Evolutionary conservation across 92 coral and sea anemone species (phyloP), one percentile per base, ranked within the genome.

Genomic region (Zoanthus solanderi): DNA sequence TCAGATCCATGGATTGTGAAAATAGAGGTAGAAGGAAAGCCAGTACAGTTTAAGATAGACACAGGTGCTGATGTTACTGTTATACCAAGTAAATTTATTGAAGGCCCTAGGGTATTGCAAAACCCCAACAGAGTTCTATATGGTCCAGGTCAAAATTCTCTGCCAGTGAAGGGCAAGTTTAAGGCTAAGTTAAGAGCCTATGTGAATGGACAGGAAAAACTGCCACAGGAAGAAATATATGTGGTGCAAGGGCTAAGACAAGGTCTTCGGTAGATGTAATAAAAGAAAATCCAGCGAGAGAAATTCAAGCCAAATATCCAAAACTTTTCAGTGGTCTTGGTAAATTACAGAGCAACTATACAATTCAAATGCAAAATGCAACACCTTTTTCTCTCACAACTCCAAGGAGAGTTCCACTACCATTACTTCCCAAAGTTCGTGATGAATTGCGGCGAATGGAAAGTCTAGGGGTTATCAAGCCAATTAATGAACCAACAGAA

Each of bases 351-450:
- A 18, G 71, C 71, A 63, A 63, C 71, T 63, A 63, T 18, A 63
- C 71, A 2, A 63, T 63, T 18, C 32, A 63, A 63, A 16, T 63
- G 71, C 5, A 63, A 15, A 63, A 63, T 63, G 71, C 71, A 63
- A 63, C 71, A 18, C 71, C 71, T 15, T 63, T 63, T 63, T 63
- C 71, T 18, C 71, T 63, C 71, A 18, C 71, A 63, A 63, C 71
- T 63, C 71, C 71, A 63, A 63, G 71, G 71, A 53, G 58, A 53
- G 58, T 53, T 53, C 58, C 58, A 53, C 1, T 53, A 53, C 58
- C 58, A 53, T 53, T 53, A 53, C 58, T 53, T 53, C 58, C 58
- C 58, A 53, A 53, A 53, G 58, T 53, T 53, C 58, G 58, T 53
- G 58, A 8, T 8, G 58, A 53, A 53, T 53, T 53, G 4, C 58